These are phyloP conservation scores for Atrichornis clamosus DNA, from an alignment of 2,113 vertebrate species.

Conservation along the genomic window DNA sequence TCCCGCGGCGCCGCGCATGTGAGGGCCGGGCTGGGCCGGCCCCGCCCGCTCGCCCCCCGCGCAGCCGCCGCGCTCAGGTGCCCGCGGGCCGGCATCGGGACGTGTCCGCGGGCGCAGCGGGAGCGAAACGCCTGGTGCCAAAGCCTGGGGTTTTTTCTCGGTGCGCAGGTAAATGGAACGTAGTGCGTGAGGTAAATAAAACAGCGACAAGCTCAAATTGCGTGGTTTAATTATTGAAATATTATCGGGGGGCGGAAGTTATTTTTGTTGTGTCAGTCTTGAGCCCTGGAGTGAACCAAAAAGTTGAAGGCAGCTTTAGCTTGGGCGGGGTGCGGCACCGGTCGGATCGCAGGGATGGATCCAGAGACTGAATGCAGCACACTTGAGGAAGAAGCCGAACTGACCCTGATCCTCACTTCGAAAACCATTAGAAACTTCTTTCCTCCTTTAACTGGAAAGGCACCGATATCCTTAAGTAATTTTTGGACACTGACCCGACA, in stretches of 20 bases:
- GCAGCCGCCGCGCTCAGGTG: neutral
- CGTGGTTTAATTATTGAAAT: neutral
- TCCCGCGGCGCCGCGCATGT: too few relatives aligned
- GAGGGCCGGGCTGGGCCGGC: neutral
- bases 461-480: neutral
- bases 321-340: neutral
- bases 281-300: neutral
- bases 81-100: neutral
- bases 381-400: fast-evolving
- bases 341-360: neutral
- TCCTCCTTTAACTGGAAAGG: neutral
- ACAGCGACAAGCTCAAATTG: neutral
- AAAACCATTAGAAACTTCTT: neutral
- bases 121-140: neutral
- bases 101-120: fast-evolving
- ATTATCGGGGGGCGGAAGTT: too few relatives aligned
- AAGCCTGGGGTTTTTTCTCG: fast-evolving
- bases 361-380: neutral
- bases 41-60: neutral
- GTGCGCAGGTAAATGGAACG: neutral
- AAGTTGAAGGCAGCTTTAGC: neutral
- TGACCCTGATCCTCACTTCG: too few relatives aligned
- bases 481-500: neutral
- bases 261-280: fast-evolving
- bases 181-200: neutral